Evolutionary conservation across 2,888 invertebrate species (phyloP), one percentile per base, ranked within the genome.

Genomic region (Agrotis clavis): DNA sequence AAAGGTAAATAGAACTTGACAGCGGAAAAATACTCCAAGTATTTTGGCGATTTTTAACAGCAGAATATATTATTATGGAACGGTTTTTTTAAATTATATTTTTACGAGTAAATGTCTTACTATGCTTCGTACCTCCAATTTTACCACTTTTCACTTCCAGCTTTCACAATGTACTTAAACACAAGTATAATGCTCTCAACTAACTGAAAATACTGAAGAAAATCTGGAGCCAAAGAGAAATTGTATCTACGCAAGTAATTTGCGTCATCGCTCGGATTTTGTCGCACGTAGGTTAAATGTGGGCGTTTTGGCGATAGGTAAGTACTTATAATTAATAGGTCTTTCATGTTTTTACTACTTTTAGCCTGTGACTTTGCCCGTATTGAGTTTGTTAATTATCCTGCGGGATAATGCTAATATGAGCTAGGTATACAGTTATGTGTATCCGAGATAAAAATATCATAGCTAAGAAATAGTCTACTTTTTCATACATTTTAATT

Each of bases 141-240:
- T 13, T 11, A 50, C 18, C 45, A 61, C 54, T 71, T 25, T 54
- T 48, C 51, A 67, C 65, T 67, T n/a, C 30, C 7, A 48, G 63
- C 35, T 51, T 66, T 48, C 19, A 6, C 21, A 59, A 51, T 41
- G 13, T 62, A 25, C 25, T 25, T 25, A 59, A 67, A 79, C 76
- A 81, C 84, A 72, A 76, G 76, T 68, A 69, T 60, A 57, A n/a
- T 79, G 59, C 76, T 67, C 53, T 63, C 69, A 69, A 71, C 71
- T 64, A 60, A 35, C 66, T 59, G 71, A 65, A 71, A 51, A 53
- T 61, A 86, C 77, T 84, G 73, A 79, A 71, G 25, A 11, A 47
- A 54, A 63, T 57, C 35, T 25, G 47, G 68, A 67, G 71, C 70
- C 84, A 75, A 78, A 41, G 41, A 1, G 41, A 41, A 41, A 41